Evolutionary conservation across 1,140 invertebrate genomes (phyloP), one percentile per base, ranked within the genome.

Genomic region (Diorhabda elongata): DNA sequence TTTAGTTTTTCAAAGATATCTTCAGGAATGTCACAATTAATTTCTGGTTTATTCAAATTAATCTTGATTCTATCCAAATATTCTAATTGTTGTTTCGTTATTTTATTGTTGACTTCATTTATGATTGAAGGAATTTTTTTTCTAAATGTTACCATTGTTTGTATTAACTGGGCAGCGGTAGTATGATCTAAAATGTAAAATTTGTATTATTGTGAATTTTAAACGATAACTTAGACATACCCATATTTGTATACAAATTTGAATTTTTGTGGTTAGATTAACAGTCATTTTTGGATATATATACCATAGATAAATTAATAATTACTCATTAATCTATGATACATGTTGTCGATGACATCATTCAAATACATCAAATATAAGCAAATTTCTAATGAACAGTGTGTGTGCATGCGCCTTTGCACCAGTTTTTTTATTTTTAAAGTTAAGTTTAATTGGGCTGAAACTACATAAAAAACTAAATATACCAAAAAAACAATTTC

Each of bases 11-110:
- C 26, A 2, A 58, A 58, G n/a, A 58, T 11, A 8, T 58, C 26
- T 9, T 58, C 57, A 58, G 57, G 57, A 58, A 58, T 58, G n/a
- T 58, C 57, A 58, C 9, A 58, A 58, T 58, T 9, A 11, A 58
- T 9, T 26, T 58, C 7, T 26, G n/a, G n/a, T 4, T 58, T 58
- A 11, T 58, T 26, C 9, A 58, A 58, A 9, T 58, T 9, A n/a
- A 58, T 26, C n/a, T 58, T 58, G n/a, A 58, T 6, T 11, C 2
- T 58, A 11, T 58, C 26, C 57, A 58, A 26, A 26, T 58, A 11
- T 58, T 58, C 26, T 26, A 58, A 58, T 58, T 11, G 26, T 4
- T 58, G 57, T 58, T 11, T 26, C 6, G 57, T 58, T 26, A 58
- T 58, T 5, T 26, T 9, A 26, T 26, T 9, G 6, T 58, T 11